Conservation (phyloP, 2,888 invertebrate genomes). For the Girardia tigrina region DNA sequence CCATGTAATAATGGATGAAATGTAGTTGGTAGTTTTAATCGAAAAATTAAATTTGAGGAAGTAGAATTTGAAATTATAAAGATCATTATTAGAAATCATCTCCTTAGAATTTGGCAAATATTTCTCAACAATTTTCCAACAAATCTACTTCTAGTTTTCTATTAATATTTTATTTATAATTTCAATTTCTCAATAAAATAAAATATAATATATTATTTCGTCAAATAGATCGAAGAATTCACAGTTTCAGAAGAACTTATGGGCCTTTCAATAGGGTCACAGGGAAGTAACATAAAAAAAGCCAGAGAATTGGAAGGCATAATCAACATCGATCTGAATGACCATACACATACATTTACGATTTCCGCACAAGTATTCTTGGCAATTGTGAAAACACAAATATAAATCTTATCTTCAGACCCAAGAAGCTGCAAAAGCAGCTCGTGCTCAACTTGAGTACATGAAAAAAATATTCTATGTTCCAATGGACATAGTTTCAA, state of each 20-base stretch:
- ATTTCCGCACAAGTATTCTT: neutral
- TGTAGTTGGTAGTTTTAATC: too few relatives aligned
- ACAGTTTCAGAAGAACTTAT: constrained; percentile 85
- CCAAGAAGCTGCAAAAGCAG: constrained; percentile 75
- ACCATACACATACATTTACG: constrained; percentile 76
- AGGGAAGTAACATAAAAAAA: constrained; percentile 86
- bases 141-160: too few relatives aligned
- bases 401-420: constrained; percentile 53
- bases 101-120: too few relatives aligned
- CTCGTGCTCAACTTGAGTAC: constrained; percentile 85
- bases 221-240: constrained; percentile 64
- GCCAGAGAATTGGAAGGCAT: constrained; percentile 83
- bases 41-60: too few relatives aligned
- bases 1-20: too few relatives aligned
- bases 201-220: too few relatives aligned
- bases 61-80: too few relatives aligned
- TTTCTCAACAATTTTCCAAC: too few relatives aligned
- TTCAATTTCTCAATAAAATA: too few relatives aligned
- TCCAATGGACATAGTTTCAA: constrained; percentile 73
- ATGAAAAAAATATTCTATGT: constrained; percentile 88
- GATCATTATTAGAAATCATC: too few relatives aligned
- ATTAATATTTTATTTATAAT: too few relatives aligned
- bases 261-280: constrained; percentile 94
- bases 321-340: constrained; percentile 60
- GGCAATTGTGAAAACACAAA: neutral